These are phyloP conservation scores for Cliona cf. orientalis DNA, from an alignment of 37 sponge, comb jelly and placozoan species.

Conservation along the genomic window DNA sequence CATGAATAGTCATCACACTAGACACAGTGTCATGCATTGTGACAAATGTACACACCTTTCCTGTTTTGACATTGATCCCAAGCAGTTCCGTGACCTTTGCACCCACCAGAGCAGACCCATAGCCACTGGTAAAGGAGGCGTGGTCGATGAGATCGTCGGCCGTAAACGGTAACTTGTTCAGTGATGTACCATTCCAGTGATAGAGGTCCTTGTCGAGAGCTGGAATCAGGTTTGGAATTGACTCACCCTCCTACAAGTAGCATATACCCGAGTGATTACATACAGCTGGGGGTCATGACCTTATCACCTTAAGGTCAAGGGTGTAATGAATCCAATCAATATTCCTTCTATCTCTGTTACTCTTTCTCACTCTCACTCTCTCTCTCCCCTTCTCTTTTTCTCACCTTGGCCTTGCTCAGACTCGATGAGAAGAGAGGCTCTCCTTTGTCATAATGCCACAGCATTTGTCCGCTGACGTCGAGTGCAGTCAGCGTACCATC, in stretches of 20 bases:
- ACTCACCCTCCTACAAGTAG: constrained; percentile 9
- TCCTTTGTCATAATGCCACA: constrained; percentile 33
- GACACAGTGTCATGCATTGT: not conserved
- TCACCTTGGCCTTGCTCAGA: constrained; percentile 45
- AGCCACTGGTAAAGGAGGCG: not conserved
- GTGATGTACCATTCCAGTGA: constrained; percentile 45
- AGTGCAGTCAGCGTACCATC: constrained; percentile 79
- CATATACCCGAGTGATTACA: no score
- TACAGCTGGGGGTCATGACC: no score
- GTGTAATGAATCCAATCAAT: no score
- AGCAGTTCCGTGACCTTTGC: constrained; percentile 38
- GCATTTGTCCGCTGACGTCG: constrained; percentile 34
- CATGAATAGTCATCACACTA: not conserved
- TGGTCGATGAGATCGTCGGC: constrained; percentile 60
- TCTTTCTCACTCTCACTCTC: no score
- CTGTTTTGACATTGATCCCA: constrained; percentile 27
- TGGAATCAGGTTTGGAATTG: constrained; percentile 41
- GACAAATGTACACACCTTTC: constrained; percentile 41
- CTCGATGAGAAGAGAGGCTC: constrained; percentile 73
- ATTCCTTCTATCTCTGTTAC: no score
- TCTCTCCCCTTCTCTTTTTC: not conserved
- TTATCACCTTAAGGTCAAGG: no score
- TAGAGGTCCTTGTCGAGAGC: constrained; percentile 66
- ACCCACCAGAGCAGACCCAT: constrained; percentile 37
- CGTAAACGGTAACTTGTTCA: constrained; percentile 42